A percentile compares a stretch with the other conserved stretches of the same genome.
Evolutionary conservation across 2,797 vertebrate genomes (phyloP).

Genomic region (Psittacula echo): DNA sequence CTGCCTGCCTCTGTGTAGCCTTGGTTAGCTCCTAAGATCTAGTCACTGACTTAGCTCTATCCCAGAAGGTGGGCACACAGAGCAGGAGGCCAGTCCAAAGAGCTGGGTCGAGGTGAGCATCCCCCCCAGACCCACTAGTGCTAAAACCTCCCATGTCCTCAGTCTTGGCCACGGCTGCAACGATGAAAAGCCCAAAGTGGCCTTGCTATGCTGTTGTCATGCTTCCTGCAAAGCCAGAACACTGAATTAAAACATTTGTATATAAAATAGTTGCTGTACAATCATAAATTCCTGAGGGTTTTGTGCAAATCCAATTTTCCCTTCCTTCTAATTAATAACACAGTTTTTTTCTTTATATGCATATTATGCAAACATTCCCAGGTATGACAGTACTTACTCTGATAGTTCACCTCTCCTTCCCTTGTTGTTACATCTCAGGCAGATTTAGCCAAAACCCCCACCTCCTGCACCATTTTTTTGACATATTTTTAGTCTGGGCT

Average conservation of each 20-base stretch:
- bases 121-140: not conserved
- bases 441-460: not conserved
- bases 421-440: not conserved
- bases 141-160: not conserved
- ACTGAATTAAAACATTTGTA: not conserved
- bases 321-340: not conserved
- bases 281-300: accelerated
- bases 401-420: not conserved
- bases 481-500: not conserved
- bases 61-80: not conserved
- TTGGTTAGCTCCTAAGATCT: not conserved
- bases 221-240: not conserved
- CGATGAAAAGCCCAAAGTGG: not conserved
- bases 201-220: not conserved
- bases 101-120: not conserved
- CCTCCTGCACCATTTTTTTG: not conserved
- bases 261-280: not conserved
- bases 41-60: not conserved
- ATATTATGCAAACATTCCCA: not conserved
- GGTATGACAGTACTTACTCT: not conserved
- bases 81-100: not conserved
- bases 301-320: not conserved
- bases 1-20: not conserved
- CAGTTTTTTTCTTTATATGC: not conserved
- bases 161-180: not conserved